Evolutionary conservation across 2,888 invertebrate species (phyloP).

Genomic region (Tortricodes alternella): DNA sequence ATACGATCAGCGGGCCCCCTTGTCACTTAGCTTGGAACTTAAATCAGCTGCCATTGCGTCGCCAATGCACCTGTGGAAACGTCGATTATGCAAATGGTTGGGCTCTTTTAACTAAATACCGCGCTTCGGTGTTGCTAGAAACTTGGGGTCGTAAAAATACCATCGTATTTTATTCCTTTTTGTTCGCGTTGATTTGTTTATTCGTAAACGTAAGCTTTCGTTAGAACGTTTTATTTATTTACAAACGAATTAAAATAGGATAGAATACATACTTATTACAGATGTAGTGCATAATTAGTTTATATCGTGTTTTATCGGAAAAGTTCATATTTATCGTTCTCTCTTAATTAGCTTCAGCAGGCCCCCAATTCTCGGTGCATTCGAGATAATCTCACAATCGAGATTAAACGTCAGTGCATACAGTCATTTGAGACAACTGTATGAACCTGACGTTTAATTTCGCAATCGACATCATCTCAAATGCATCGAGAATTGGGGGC

Average conservation of each 20-base stretch:
- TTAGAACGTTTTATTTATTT: not conserved
- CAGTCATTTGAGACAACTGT: no score
- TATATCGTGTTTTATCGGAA: no score
- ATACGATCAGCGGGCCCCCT: constrained; percentile 63
- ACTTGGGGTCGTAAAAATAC: constrained; percentile 48
- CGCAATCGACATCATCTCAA: no score
- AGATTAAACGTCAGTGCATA: no score
- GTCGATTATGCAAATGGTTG: constrained; percentile 78
- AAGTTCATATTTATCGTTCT: no score
- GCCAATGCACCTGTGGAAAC: constrained; percentile 75
- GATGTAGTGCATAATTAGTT: no score
- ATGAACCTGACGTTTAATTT: no score
- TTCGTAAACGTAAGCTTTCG: not conserved
- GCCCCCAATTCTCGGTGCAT: no score
- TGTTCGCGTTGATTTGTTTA: constrained; percentile 19
- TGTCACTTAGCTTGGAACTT: constrained; percentile 68
- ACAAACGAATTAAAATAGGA: not conserved
- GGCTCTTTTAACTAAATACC: constrained; percentile 68
- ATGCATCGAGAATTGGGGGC: no score
- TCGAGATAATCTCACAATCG: no score
- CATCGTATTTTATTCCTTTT: constrained; percentile 37
- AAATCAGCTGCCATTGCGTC: constrained; percentile 71
- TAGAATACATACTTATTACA: not conserved
- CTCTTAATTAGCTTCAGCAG: no score
- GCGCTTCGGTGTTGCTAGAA: constrained; percentile 54